phyloP scores from a whole-genome alignment of 2,888 invertebrate genomes.

The Brachypalpus laphriformis region DNA sequence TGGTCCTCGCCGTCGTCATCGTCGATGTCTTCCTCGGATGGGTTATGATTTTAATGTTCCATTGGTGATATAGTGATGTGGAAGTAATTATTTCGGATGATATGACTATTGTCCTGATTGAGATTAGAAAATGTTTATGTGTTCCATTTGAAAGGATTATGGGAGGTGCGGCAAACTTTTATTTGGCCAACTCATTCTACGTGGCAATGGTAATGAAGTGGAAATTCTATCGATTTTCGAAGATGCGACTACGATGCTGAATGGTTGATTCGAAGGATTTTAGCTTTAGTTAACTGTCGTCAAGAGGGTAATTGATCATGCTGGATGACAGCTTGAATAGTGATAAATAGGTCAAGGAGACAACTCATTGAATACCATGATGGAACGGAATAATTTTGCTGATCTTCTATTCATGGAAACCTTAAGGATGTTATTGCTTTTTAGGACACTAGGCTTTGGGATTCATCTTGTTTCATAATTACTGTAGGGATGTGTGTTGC shows the following conservation, averaged over 20 bases:
- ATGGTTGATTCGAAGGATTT: constrained; percentile 1
- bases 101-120: constrained; percentile 47
- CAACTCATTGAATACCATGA: neutral
- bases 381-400: neutral
- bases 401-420: neutral
- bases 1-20: neutral
- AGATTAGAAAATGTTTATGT: constrained; percentile 60
- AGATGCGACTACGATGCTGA: neutral
- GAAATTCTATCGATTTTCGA: constrained; percentile 25
- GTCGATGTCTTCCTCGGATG: neutral
- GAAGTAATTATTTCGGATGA: constrained; percentile 53
- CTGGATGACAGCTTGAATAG: constrained; percentile 25
- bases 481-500: too few species aligned
- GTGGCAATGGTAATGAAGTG: constrained; percentile 38
- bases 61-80: constrained; percentile 18
- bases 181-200: neutral
- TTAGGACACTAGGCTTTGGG: too few species aligned
- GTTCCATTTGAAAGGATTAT: constrained; percentile 46
- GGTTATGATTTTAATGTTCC: constrained; percentile 18
- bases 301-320: constrained; percentile 28
- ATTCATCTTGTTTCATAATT: too few species aligned
- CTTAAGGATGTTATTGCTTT: neutral
- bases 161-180: neutral
- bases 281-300: constrained; percentile 10
- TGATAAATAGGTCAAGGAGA: constrained; percentile 42